phyloP scores from a whole-genome alignment of 2,113 vertebrate species.

The Ophiodon elongatus region DNA sequence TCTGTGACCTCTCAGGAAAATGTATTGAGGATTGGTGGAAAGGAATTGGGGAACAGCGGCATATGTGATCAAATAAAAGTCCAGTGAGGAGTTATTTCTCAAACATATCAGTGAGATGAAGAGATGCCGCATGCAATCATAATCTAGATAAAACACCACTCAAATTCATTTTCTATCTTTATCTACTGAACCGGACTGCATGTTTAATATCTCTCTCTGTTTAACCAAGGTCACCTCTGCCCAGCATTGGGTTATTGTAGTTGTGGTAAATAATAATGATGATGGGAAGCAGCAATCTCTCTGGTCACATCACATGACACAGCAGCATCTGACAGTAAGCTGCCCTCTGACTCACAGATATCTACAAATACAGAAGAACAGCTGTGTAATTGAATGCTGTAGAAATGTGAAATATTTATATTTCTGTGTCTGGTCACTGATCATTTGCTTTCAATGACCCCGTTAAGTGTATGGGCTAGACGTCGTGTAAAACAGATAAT shows the following conservation, averaged over 20 bases:
- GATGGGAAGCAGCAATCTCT: neutral
- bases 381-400: neutral
- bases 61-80: conserved; percentile 6
- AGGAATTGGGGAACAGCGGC: conserved; percentile 17
- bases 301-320: conserved; percentile 24
- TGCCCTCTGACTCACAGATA: neutral
- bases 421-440: neutral
- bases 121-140: neutral
- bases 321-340: neutral
- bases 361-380: neutral
- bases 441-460: neutral
- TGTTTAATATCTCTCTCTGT: neutral
- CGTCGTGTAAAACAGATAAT: neutral
- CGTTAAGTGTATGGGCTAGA: neutral
- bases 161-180: neutral
- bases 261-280: neutral
- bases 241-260: neutral
- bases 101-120: neutral
- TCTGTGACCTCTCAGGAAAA: conserved; percentile 18
- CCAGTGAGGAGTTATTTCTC: neutral
- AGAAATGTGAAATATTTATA: neutral
- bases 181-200: neutral
- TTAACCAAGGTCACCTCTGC: conserved; percentile 2
- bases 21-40: conserved; percentile 13
- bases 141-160: neutral